These are phyloP conservation scores for Drosophila colorata DNA, from an alignment of 2,888 invertebrate genomes.

Conservation along the genomic window DNA sequence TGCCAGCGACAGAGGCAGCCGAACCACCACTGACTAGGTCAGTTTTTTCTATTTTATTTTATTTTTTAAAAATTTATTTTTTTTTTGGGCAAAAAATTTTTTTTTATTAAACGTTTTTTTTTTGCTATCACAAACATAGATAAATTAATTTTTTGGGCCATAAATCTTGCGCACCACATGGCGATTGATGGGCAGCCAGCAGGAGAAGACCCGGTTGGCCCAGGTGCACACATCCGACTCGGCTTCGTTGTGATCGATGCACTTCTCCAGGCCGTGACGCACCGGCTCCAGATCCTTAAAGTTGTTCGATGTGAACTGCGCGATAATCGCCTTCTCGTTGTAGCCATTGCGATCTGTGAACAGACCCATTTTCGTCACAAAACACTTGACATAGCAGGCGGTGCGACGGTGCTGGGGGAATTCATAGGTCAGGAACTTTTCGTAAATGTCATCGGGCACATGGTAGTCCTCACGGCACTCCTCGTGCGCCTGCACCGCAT, in stretches of 20 bases:
- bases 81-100: not conserved
- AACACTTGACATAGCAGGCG: conserved; percentile 83
- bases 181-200: conserved; percentile 82
- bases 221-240: conserved; percentile 81
- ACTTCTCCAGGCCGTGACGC: conserved; percentile 81
- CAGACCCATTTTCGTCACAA: conserved; percentile 83
- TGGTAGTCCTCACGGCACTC: conserved; percentile 75
- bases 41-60: conserved; percentile 15
- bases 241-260: conserved; percentile 83
- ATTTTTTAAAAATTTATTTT: not conserved
- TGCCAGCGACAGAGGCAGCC: conserved; percentile 15
- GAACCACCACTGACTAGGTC: conserved; percentile 7
- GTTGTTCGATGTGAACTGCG: conserved; percentile 77
- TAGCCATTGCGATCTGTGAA: conserved; percentile 79
- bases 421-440: conserved; percentile 79
- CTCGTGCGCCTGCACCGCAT: conserved; percentile 79
- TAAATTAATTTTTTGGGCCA: conserved; percentile 24
- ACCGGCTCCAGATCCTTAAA: conserved; percentile 65
- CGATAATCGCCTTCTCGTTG: conserved; percentile 73
- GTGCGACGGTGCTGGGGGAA: conserved; percentile 82
- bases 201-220: conserved; percentile 83
- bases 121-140: conserved; percentile 47
- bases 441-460: conserved; percentile 81
- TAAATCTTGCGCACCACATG: conserved; percentile 76
- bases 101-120: not conserved